Base-by-base conservation (phyloP, 2,797 vertebrate species). In the Platyrinchus mystaceus region DNA sequence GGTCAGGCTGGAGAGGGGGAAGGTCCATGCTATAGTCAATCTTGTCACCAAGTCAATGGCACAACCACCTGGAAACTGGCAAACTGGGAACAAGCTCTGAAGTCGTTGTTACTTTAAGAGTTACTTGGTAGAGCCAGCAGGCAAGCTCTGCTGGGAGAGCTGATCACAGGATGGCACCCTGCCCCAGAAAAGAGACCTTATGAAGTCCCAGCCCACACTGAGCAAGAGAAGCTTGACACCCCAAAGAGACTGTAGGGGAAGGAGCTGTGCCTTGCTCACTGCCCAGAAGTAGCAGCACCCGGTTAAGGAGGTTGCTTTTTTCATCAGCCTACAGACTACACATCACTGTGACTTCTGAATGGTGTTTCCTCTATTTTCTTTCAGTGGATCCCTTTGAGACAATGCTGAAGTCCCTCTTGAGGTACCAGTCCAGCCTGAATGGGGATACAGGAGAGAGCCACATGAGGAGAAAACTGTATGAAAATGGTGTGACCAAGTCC, bases 311-410 rank as follows among this genome's bases (percentile, higher is more conserved):
- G 8, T 43, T 67, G 24, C 49, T 70, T 17, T 56, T 79, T 93
- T 46, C 8, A 4, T 79, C 55, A 43, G 44, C 47, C 17, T 37
- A 9, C n/a, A n/a, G n/a, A n/a, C n/a, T n/a, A n/a, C n/a, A n/a
- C n/a, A n/a, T n/a, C n/a, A n/a, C n/a, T 53, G 14, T 52, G 47
- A 52, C n/a, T 95, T 87, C 16, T 1, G 1, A 64, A 56, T 37
- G 8, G 7, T 67, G 16, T 95, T 91, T 90, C 66, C 26, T 91
- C 92, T 88, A 27, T 69, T 95, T 73, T 82, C 19, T 97, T 97
- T 80, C 90, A 99, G 99, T 97, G 49, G 99, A 99, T 97, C 99
- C 99, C 34, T 99, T 99, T 97, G 99, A 99, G 97, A 99, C 98
- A 9, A 99, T 99, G 98, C 98, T 99, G 73, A 99, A 99, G 97